A percentile compares a stretch with the other conserved stretches of the same genome.
phyloP scores from a whole-genome alignment of 2,888 invertebrate species.

The Abrostola triplasia region DNA sequence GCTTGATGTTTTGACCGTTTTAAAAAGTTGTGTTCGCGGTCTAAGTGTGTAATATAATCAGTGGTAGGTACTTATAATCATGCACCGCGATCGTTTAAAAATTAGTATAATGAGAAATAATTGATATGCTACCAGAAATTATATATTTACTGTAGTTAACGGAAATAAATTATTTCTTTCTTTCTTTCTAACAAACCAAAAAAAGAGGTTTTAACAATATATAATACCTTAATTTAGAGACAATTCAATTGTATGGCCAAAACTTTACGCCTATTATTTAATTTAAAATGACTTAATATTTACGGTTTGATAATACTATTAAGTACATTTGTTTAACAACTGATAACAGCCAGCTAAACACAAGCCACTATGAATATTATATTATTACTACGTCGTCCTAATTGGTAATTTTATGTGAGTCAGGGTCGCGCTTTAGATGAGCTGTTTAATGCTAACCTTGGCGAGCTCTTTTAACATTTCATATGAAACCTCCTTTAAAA shows the following conservation, averaged over 20 bases:
- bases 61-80: no score
- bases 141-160: no score
- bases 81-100: no score
- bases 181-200: no score
- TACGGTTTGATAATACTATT: slow-evolving; percentile 7
- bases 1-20: no score
- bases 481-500: slow-evolving; percentile 25
- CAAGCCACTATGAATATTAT: slow-evolving; percentile 13
- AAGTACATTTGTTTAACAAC: slow-evolving; percentile 20
- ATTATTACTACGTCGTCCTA: slow-evolving; percentile 22
- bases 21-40: no score
- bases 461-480: slow-evolving; percentile 25
- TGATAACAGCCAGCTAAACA: slow-evolving; percentile 26
- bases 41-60: no score
- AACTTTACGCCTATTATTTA: background rate
- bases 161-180: no score
- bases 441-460: slow-evolving; percentile 38
- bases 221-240: background rate
- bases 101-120: no score
- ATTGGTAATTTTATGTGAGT: slow-evolving; percentile 42
- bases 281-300: slow-evolving; percentile 3
- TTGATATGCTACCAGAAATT: no score
- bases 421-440: slow-evolving; percentile 41
- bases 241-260: background rate
- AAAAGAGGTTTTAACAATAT: no score